Evolutionary conservation across 2,113 vertebrate genomes (phyloP).

Genomic region (Piliocolobus tephrosceles): DNA sequence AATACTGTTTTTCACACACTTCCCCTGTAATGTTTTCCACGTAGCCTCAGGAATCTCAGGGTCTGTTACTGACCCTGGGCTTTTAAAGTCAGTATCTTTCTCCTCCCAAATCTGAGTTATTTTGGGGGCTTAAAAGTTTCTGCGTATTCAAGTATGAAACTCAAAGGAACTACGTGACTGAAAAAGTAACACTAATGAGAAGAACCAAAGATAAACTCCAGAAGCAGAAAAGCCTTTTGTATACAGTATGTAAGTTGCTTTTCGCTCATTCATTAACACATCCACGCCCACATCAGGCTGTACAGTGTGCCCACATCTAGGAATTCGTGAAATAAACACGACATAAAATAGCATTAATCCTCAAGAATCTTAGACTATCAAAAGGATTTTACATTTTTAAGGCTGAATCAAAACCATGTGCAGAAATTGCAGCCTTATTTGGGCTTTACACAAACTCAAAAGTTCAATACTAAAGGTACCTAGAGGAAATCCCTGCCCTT

Average conservation of each 20-base stretch:
- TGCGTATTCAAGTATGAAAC: not conserved
- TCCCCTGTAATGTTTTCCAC: not conserved
- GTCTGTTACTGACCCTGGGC: not conserved
- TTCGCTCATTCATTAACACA: not conserved
- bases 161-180: not conserved
- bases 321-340: not conserved
- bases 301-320: not conserved
- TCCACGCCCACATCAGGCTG: not conserved
- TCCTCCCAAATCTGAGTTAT: not conserved
- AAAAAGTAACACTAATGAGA: not conserved
- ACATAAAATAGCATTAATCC: not conserved
- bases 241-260: not conserved
- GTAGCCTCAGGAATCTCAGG: not conserved
- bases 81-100: not conserved
- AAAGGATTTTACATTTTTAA: not conserved
- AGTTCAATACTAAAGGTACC: not conserved
- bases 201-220: not conserved
- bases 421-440: not conserved
- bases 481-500: not conserved
- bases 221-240: not conserved
- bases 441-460: constrained; percentile 1
- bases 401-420: not conserved
- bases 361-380: not conserved
- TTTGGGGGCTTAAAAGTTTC: not conserved
- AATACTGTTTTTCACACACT: not conserved